Conservation (phyloP, 2,888 invertebrate species). For the Deilephila elpenor region DNA sequence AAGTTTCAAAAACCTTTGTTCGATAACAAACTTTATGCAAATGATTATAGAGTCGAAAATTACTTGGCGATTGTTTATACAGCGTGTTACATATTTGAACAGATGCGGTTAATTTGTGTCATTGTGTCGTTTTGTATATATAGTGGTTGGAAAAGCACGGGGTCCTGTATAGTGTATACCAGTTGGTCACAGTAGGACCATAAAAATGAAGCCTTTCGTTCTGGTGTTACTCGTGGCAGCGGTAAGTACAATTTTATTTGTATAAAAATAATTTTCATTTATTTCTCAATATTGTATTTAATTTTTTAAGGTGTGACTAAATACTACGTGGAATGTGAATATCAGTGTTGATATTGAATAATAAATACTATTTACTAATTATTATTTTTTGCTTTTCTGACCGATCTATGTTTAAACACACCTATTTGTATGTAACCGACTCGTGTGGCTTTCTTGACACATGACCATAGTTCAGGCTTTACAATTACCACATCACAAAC, state of each 20-base stretch:
- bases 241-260: conserved; percentile 58
- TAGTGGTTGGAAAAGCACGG: conserved; percentile 48
- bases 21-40: conserved; percentile 34
- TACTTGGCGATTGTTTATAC: not conserved
- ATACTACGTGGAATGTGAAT: too few species aligned
- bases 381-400: too few species aligned
- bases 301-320: too few species aligned
- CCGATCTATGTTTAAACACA: too few species aligned
- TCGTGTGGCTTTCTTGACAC: too few species aligned
- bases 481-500: not conserved
- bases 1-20: not conserved
- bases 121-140: conserved; percentile 69
- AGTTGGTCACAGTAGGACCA: conserved; percentile 68
- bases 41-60: conserved; percentile 24
- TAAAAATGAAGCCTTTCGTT: conserved; percentile 71
- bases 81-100: conserved; percentile 50
- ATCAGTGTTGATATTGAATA: too few species aligned
- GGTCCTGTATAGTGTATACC: conserved; percentile 79
- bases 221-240: conserved; percentile 68
- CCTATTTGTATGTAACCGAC: too few species aligned
- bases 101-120: conserved; percentile 58
- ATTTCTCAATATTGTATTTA: too few species aligned
- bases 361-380: too few species aligned
- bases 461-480: not conserved
- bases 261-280: not conserved